Percentiles rank a stretch among this genome's conserved stretches.
phyloP scores from a whole-genome alignment of 2,797 vertebrate genomes.

The Allobates femoralis region DNA sequence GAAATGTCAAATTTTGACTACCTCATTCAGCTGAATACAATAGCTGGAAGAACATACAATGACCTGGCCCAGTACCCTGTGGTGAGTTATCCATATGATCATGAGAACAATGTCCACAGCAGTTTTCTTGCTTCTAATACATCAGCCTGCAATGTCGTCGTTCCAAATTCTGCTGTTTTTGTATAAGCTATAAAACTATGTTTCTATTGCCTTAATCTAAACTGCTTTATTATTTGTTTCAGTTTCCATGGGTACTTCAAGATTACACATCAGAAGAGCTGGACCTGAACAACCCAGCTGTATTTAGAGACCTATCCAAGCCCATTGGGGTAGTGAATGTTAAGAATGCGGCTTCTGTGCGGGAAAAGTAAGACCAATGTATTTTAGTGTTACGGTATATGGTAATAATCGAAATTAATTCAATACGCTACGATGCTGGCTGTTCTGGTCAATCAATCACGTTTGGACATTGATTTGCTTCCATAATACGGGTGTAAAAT shows the following conservation, averaged over 20 bases:
- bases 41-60: constrained; percentile 96
- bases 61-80: constrained; percentile 96
- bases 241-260: constrained; percentile 95
- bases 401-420: neutral
- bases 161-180: neutral
- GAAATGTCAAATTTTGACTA: constrained; percentile 99
- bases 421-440: neutral
- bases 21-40: constrained; percentile 97
- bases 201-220: neutral
- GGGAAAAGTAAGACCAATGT: constrained; percentile 83
- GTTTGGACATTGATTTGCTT: accelerated
- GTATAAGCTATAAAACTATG: neutral
- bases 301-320: constrained; percentile 93
- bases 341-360: constrained; percentile 89
- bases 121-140: neutral
- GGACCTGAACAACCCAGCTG: constrained; percentile 88
- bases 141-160: neutral
- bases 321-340: constrained; percentile 93
- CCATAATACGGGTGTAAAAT: neutral
- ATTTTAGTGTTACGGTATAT: neutral
- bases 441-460: neutral
- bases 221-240: neutral
- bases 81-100: constrained; percentile 74
- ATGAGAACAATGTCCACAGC: neutral
- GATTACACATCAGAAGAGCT: constrained; percentile 95